Evolutionary conservation across 37 sponge, comb jelly and placozoan species (phyloP).

Genomic region (Tethya wilhelma): DNA sequence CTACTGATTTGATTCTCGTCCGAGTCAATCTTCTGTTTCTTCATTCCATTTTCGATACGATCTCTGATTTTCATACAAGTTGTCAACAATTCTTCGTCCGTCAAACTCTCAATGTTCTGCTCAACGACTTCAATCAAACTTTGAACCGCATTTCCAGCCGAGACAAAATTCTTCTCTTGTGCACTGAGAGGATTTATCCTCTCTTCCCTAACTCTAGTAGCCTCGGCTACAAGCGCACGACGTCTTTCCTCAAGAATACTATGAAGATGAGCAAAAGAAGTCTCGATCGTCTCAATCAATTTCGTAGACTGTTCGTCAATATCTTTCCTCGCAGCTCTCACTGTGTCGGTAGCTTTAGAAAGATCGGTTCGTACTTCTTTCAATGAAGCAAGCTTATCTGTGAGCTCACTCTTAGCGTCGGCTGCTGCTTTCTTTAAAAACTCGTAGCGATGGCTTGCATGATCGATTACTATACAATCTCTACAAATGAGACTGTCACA

Average conservation of each 20-base stretch:
- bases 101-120: not conserved
- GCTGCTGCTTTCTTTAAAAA: slow-evolving; percentile 32
- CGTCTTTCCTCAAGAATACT: slow-evolving; percentile 3
- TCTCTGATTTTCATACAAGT: not conserved
- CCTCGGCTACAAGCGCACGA: slow-evolving; percentile 11
- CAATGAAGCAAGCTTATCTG: not conserved
- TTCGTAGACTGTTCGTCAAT: slow-evolving; percentile 2
- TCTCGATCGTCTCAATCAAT: slow-evolving; percentile 3
- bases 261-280: slow-evolving; percentile 21
- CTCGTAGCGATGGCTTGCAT: slow-evolving; percentile 26
- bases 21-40: not conserved
- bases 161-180: not conserved
- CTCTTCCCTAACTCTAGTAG: not conserved
- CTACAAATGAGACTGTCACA: slow-evolving; percentile 38
- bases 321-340: not conserved
- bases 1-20: too few species aligned
- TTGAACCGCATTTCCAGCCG: not conserved
- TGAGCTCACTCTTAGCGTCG: slow-evolving; percentile 17
- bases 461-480: slow-evolving; percentile 30
- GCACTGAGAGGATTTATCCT: not conserved
- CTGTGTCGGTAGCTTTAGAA: not conserved
- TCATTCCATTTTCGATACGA: too few species aligned
- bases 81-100: slow-evolving; percentile 24
- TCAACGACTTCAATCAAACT: slow-evolving; percentile 6
- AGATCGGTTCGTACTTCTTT: not conserved